These are phyloP conservation scores for Philypnodon macrostomus DNA, from an alignment of 2,797 vertebrate genomes.

Conservation along the genomic window DNA sequence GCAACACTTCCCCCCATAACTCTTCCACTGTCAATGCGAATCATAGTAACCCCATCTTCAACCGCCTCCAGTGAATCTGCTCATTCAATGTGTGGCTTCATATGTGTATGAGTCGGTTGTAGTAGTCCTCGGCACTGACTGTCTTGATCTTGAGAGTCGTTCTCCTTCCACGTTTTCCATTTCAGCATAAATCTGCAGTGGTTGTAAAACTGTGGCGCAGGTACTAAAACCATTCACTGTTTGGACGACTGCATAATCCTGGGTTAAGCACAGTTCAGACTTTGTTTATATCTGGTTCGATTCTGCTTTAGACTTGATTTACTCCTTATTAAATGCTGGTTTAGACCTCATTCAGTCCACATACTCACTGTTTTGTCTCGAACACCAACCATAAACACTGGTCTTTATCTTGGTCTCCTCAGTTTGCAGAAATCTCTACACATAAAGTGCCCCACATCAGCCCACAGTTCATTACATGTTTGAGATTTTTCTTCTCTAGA, in stretches of 20 bases:
- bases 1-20: slow-evolving; percentile 47
- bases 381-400: too few species aligned
- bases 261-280: too few species aligned
- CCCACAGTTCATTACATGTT: not conserved
- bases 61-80: slow-evolving; percentile 15
- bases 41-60: slow-evolving; percentile 42
- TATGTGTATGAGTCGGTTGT: not conserved
- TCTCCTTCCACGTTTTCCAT: not conserved
- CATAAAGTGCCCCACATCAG: not conserved
- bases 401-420: too few species aligned
- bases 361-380: too few species aligned
- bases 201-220: too few species aligned
- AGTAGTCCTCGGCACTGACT: not conserved
- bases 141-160: not conserved
- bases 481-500: not conserved
- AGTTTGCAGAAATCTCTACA: too few species aligned
- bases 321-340: too few species aligned
- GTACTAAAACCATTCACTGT: too few species aligned
- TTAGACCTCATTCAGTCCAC: too few species aligned
- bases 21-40: slow-evolving; percentile 44
- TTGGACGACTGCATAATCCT: too few species aligned
- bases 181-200: not conserved
- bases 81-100: slow-evolving; percentile 9
- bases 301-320: not conserved
- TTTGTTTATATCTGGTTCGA: too few species aligned